Conservation (phyloP, 2,888 invertebrate genomes). For the Drosophila phalerata region DNA sequence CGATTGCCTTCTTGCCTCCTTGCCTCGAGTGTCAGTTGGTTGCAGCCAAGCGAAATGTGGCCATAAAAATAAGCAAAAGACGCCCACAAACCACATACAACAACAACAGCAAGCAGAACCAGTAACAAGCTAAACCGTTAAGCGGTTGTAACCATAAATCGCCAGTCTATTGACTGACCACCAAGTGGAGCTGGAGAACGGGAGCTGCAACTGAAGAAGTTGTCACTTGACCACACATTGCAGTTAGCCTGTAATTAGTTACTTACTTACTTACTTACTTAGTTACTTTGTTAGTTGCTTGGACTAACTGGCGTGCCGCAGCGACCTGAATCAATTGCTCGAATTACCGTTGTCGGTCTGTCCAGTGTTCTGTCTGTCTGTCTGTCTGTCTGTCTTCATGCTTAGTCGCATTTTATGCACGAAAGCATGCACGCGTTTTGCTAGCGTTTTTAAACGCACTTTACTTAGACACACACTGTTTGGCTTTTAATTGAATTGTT, state of each 20-base stretch:
- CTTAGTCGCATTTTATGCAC: conserved; percentile 51
- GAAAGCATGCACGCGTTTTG: conserved; percentile 36
- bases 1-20: conserved; percentile 10
- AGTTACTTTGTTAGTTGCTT: conserved; percentile 7
- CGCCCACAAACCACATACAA: conserved; percentile 53
- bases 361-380: conserved; percentile 17
- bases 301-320: conserved; percentile 35
- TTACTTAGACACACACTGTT: not conserved
- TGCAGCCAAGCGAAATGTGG: conserved; percentile 34
- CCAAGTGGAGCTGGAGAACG: conserved; percentile 10
- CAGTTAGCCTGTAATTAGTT: conserved; percentile 54
- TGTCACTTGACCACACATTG: conserved; percentile 41
- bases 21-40: conserved; percentile 15
- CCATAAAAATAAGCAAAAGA: conserved; percentile 52
- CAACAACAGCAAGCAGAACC: conserved; percentile 2
- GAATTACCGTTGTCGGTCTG: conserved; percentile 51
- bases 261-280: conserved; percentile 29
- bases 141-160: conserved; percentile 49
- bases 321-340: conserved; percentile 66
- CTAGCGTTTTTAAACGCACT: conserved; percentile 24
- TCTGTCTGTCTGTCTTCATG: conserved; percentile 31
- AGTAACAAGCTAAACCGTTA: conserved; percentile 35
- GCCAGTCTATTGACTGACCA: conserved; percentile 26
- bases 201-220: conserved; percentile 6
- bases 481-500: conserved; percentile 38